Base-by-base conservation (phyloP, 2,888 invertebrate genomes). In the Chaetogeoica ovagalla region DNA sequence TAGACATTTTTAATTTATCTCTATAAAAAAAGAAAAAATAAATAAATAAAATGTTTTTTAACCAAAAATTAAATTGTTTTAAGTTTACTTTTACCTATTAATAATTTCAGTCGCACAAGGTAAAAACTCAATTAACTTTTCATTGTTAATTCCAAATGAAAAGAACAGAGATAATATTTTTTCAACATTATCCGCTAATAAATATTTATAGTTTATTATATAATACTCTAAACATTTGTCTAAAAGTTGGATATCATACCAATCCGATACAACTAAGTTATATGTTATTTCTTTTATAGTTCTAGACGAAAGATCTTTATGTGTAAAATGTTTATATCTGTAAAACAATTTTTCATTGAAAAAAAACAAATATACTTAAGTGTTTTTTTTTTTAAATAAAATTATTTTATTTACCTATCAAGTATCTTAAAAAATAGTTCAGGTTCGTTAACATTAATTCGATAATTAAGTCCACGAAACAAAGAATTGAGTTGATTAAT, bases 1-100 rank as follows among this genome's bases (percentile, higher is more conserved):
- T 88, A 71, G 87, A 88, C 85, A 90, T 86, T 69, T 88, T 86
- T 75, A 89, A 87, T 83, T 88, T 88, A 84, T 90, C 89, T 81
- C 90, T 90, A 84, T 60, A 86, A 30, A n/a, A 86, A 30, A n/a
- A 68, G n/a, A n/a, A n/a, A n/a, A n/a, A n/a, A n/a, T n/a, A n/a
- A n/a, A n/a, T n/a, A n/a, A n/a, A n/a, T n/a, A 48, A 23, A 39
- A 21, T 43, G 37, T 39, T 11, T 55, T 65, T 15, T 39, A 39
- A 75, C 37, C 11, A 48, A 66, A 72, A 23, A 21, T 4, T 23
- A 48, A 39, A n/a, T 17, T 69, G 30, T 0, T 43, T 63, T 39
- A 39, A 68, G n/a, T 60, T 21, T 2, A 57, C 21, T 15, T 59
- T n/a, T 57, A 82, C 82, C 79, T 71, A 59, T 73, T 66, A 55